phyloP scores from a whole-genome alignment of 30 jellyfish, hydroid and myxozoan species.

The Euphysa ruthae region DNA sequence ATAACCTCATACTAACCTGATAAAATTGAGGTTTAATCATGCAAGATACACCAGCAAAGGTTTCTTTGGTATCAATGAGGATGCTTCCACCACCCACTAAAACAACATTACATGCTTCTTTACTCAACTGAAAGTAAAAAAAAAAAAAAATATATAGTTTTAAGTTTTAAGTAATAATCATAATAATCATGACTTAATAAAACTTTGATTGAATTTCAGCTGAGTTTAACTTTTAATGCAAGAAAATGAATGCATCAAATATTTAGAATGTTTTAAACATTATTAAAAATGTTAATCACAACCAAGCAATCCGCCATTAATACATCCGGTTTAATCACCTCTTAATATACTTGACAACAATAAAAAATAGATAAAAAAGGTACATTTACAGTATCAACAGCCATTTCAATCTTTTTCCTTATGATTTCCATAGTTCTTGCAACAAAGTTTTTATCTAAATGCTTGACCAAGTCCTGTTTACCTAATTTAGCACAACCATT shows the following conservation, averaged over 20 bases:
- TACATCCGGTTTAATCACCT: no score
- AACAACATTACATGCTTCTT: constrained; percentile 35
- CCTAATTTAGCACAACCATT: constrained; percentile 33
- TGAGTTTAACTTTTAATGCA: no score
- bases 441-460: not conserved
- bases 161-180: not conserved
- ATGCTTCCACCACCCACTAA: constrained; percentile 70
- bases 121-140: constrained; percentile 15
- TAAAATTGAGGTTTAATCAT: constrained; percentile 27
- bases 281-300: no score
- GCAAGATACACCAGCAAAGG: constrained; percentile 32
- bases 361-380: not conserved
- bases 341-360: not conserved
- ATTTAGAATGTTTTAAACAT: no score
- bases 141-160: not conserved
- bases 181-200: no score
- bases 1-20: no score
- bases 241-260: no score
- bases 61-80: constrained; percentile 8
- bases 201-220: no score
- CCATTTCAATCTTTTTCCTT: constrained; percentile 19
- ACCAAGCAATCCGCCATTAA: no score
- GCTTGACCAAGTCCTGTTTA: not conserved
- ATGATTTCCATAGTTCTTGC: constrained; percentile 15
- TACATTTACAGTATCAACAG: constrained; percentile 51